Evolutionary conservation across 2,113 vertebrate genomes (phyloP).

Genomic region (Bubo scandiacus): DNA sequence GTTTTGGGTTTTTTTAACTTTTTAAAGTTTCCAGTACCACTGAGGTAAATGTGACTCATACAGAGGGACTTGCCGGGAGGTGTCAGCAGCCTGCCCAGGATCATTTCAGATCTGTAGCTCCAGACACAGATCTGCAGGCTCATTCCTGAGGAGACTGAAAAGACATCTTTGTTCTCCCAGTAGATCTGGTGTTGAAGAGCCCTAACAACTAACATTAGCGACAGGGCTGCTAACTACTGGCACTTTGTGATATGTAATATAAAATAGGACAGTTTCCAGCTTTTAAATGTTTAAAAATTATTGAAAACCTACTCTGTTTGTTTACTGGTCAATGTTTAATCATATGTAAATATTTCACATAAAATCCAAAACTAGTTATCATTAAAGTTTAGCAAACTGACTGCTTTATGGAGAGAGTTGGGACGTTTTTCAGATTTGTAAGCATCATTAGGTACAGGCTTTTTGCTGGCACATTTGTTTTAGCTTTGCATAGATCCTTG

Average conservation of each 20-base stretch:
- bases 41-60: background rate
- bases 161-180: background rate
- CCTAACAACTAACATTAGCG: background rate
- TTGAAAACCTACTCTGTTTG: conserved; percentile 60
- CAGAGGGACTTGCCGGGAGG: background rate
- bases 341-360: conserved; percentile 55
- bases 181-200: conserved; percentile 6
- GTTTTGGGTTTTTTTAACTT: background rate
- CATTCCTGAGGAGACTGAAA: background rate
- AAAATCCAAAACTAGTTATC: background rate
- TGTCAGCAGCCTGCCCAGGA: background rate
- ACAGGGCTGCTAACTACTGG: conserved; percentile 21
- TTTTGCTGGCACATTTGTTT: background rate
- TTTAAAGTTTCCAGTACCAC: background rate
- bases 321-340: conserved; percentile 34
- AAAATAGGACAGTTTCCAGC: conserved; percentile 43
- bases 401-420: background rate
- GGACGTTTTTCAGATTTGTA: background rate
- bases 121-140: background rate
- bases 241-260: conserved; percentile 17
- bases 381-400: background rate
- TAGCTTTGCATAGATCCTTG: background rate
- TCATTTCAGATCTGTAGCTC: background rate
- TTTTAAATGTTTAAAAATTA: conserved; percentile 53
- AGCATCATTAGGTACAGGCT: background rate